Evolutionary conservation across 2,888 invertebrate species (phyloP), one percentile per base, ranked within the genome.

Genomic region (Ferrisia virgata): DNA sequence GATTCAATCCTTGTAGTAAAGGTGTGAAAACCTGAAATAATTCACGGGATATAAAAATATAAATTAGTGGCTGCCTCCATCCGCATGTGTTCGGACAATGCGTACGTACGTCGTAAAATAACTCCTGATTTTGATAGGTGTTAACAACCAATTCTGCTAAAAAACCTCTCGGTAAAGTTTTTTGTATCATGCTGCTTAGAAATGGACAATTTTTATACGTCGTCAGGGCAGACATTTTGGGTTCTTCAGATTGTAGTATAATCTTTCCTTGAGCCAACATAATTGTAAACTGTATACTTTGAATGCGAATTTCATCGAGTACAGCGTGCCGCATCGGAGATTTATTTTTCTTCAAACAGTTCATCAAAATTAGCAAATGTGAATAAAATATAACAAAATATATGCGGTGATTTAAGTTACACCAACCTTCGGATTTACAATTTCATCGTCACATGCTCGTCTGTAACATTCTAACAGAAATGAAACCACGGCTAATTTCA

Each of bases 131-230:
- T 22, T 89, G 89, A 86, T 93, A 91, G 11, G 92, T 92, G 84
- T 92, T 91, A 15, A 90, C 89, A 18, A 94, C 89, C 11, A 94
- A 89, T 86, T 91, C 90, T 4, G 93, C 92, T 28, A 95, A 89
- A 86, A 95, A 93, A 0, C 94, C 94, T 43, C 93, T 90, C 0
- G 95, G 95, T 28, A 95, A 90, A 80, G 91, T 92, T 86, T 94
- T 93, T 78, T 91, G 91, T 58, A 95, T 88, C 82, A 95, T 90
- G 84, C 93, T 93, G 8, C 92, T 69, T 22, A 83, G 33, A 76
- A 83, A 31, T 28, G 83, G 83, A 22, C 69, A 25, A 31, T 76
- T 83, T 76, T 83, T 72, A 39, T 83, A 69, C 5, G 76, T 28
- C 33, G 43, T 31, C 31, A 47, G 8, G 9, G 40, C n/a, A 15